Evolutionary conservation across 2,113 vertebrate species (phyloP).

Genomic region (Caranx melampygus): DNA sequence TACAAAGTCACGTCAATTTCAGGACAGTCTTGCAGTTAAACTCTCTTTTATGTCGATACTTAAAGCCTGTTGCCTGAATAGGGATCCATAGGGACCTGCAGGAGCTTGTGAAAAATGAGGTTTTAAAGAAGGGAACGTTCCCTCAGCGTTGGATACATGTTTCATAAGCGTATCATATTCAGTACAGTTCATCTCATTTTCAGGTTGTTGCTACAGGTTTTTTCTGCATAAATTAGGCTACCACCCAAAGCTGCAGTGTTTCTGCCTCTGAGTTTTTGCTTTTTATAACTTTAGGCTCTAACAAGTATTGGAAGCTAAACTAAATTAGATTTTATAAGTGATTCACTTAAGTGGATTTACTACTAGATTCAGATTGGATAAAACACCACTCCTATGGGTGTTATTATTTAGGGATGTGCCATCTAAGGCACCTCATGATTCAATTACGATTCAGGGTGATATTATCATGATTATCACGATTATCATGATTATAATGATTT

Average conservation of each 20-base stretch:
- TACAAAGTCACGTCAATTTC: not conserved
- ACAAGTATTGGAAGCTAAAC: not conserved
- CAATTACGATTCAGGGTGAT: too few species aligned
- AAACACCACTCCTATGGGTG: not conserved
- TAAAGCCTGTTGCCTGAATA: not conserved
- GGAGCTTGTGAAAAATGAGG: not conserved
- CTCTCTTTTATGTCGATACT: not conserved
- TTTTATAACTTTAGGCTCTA: too few species aligned
- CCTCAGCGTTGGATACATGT: not conserved
- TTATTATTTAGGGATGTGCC: not conserved
- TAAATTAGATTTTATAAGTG: not conserved
- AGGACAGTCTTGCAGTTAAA: slow-evolving; percentile 1
- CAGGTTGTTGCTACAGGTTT: not conserved
- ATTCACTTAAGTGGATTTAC: not conserved
- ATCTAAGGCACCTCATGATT: too few species aligned
- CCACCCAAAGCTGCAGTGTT: not conserved
- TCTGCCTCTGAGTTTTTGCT: not conserved
- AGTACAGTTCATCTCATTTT: not conserved
- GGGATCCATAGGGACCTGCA: not conserved
- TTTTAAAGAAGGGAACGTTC: not conserved
- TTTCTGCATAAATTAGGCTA: not conserved
- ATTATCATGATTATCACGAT: too few species aligned
- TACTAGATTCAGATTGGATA: not conserved
- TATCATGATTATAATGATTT: too few species aligned
- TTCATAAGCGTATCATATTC: not conserved